Evolutionary conservation across 2,888 invertebrate genomes (phyloP).

Genomic region (Volucella inanis): DNA sequence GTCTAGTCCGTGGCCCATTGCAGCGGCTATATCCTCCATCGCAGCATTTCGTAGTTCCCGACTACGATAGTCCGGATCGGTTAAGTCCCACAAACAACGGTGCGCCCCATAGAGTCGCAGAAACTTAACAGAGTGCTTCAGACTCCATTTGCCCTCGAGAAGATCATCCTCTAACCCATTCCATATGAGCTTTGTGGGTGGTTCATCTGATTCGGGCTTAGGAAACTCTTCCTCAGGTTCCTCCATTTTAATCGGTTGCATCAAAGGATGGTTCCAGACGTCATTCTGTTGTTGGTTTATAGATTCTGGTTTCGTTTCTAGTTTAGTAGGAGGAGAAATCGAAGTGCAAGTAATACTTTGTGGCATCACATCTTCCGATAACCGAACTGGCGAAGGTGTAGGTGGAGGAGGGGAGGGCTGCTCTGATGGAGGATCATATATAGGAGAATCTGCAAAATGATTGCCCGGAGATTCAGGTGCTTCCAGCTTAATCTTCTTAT

Average conservation of each 20-base stretch:
- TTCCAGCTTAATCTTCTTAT: slow-evolving; percentile 44
- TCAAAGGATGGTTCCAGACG: slow-evolving; percentile 12
- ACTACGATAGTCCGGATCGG: slow-evolving; percentile 76
- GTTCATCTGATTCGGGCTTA: slow-evolving; percentile 41
- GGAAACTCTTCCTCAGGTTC: slow-evolving; percentile 55
- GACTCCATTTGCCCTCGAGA: slow-evolving; percentile 77
- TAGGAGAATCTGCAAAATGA: slow-evolving; percentile 37
- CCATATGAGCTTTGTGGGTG: slow-evolving; percentile 75
- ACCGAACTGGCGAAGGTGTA: slow-evolving; percentile 7
- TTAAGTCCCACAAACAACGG: slow-evolving; percentile 77
- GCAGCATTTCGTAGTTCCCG: slow-evolving; percentile 77
- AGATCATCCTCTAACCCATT: slow-evolving; percentile 77
- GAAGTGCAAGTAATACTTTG: not conserved
- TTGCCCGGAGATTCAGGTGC: slow-evolving; percentile 50
- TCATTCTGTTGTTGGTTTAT: not conserved
- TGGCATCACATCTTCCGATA: not conserved
- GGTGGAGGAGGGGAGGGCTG: slow-evolving; percentile 58
- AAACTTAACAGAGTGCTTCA: slow-evolving; percentile 77
- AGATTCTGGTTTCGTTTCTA: not conserved
- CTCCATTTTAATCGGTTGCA: slow-evolving; percentile 45
- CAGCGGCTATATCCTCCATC: slow-evolving; percentile 77
- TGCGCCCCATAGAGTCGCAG: slow-evolving; percentile 77
- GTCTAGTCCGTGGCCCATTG: slow-evolving; percentile 77
- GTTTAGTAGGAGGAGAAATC: not conserved
- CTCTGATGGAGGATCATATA: not conserved